Evolutionary conservation across 2,797 vertebrate genomes (phyloP).

Genomic region (Amblyraja radiata): DNA sequence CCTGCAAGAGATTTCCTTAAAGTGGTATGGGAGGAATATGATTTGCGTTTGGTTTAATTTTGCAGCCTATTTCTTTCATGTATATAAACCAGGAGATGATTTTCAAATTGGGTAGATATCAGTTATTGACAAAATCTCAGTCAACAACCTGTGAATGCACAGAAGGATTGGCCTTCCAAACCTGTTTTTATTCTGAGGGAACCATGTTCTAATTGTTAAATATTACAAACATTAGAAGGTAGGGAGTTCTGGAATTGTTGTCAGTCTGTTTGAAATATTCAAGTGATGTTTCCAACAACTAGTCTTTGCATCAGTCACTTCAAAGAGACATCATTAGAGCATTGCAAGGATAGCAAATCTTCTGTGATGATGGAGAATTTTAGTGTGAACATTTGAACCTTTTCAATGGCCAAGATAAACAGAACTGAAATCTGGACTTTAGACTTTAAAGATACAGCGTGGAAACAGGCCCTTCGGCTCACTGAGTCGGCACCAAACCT

Average conservation of each 20-base stretch:
- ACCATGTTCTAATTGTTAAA: not conserved
- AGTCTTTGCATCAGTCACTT: not conserved
- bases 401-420: not conserved
- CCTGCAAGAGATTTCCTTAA: not conserved
- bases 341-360: not conserved
- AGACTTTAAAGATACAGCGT: no score
- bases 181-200: not conserved
- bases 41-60: not conserved
- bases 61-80: not conserved
- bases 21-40: not conserved
- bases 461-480: no score
- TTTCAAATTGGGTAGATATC: not conserved
- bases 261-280: not conserved
- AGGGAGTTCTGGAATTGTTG: not conserved
- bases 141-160: not conserved
- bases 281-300: not conserved
- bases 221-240: not conserved
- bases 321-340: not conserved
- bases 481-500: no score
- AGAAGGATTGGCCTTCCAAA: not conserved
- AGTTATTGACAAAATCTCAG: not conserved
- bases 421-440: not conserved
- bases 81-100: not conserved
- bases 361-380: not conserved
- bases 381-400: conserved; percentile 16